These are phyloP conservation scores for Anthonomus grandis DNA, from an alignment of 1,140 invertebrate genomes.

Conservation along the genomic window DNA sequence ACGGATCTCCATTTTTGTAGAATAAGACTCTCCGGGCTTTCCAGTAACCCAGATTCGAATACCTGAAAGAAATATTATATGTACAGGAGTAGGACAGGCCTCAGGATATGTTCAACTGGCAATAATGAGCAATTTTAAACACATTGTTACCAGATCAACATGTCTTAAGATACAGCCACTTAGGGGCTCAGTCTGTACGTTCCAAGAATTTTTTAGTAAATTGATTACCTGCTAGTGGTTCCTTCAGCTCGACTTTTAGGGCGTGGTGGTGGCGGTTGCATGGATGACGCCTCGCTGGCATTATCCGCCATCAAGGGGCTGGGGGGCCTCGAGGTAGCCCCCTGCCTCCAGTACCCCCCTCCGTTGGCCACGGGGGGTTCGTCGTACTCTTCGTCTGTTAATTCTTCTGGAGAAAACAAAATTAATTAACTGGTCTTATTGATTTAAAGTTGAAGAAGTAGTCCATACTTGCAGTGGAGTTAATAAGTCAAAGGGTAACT, in stretches of 20 bases:
- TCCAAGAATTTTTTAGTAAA: not conserved
- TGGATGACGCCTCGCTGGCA: conserved; percentile 52
- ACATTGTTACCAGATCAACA: too few relatives aligned
- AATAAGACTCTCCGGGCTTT: conserved; percentile 82
- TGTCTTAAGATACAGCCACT: too few relatives aligned
- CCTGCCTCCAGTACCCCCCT: conserved; percentile 58
- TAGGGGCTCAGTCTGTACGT: too few relatives aligned
- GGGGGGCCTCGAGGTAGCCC: conserved; percentile 54
- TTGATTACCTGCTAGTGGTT: conserved; percentile 29
- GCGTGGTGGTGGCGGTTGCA: conserved; percentile 49
- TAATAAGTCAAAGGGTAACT: not conserved
- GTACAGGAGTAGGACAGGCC: conserved; percentile 23
- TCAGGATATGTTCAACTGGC: not conserved
- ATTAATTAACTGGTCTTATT: too few relatives aligned
- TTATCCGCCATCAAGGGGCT: conserved; percentile 54
- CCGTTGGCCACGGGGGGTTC: conserved; percentile 32
- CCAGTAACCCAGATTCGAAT: conserved; percentile 74
- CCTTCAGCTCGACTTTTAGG: conserved; percentile 44
- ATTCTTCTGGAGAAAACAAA: conserved; percentile 39
- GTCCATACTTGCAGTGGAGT: too few relatives aligned
- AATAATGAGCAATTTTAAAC: too few relatives aligned
- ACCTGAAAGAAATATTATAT: conserved; percentile 5
- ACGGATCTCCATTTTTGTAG: conserved; percentile 90
- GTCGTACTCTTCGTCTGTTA: conserved; percentile 45
- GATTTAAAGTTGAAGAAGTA: too few relatives aligned